Base-by-base conservation (phyloP, 1,140 invertebrate genomes). In the Neodiprion pinetum region DNA sequence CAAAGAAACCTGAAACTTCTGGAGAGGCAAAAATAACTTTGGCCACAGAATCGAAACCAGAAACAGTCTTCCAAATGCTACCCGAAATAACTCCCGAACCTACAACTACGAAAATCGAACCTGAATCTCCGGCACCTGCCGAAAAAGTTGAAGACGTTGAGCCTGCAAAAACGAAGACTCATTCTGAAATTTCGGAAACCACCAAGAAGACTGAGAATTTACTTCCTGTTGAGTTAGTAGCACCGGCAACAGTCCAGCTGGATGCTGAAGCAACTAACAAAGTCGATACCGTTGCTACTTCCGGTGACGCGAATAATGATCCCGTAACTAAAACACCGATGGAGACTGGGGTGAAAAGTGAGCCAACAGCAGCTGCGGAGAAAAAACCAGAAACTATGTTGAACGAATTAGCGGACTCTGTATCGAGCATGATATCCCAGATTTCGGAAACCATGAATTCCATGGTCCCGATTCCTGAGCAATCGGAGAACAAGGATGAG, bases 401-500 rank as follows among this genome's bases (percentile, higher is more conserved):
- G 10, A 82, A 76, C 4, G 86, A 87, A 72, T 74, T 88, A 11
- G 81, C 82, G 14, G 82, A 86, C 72, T 88, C 87, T 0, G 73
- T 88, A 48, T 84, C 86, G 5, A 88, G 82, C 61, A 82, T 88
- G 68, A 84, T 88, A 65, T 84, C 80, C 50, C 87, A 88, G 73
- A 80, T 88, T 17, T 82, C 86, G 10, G 83, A 87, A 67, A 75
- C 76, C 11, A 74, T 79, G 12, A 82, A 83, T 0, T 75, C 80
- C 1, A 70, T 84, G 48, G 47, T 86, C 61, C 71, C 80, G 50
- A 21, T 14, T n/a, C 66, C 73, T 49, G 23, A 77, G 49, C 40
- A 47, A 40, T n/a, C 68, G 4, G 69, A 12, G 14, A 65, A 72
- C 69, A 61, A 53, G 48, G 47, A 66, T 48, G 17, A 70, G 40